These are phyloP conservation scores for Neopelma chrysocephalum DNA, from an alignment of 2,797 vertebrate species.

Conservation along the genomic window DNA sequence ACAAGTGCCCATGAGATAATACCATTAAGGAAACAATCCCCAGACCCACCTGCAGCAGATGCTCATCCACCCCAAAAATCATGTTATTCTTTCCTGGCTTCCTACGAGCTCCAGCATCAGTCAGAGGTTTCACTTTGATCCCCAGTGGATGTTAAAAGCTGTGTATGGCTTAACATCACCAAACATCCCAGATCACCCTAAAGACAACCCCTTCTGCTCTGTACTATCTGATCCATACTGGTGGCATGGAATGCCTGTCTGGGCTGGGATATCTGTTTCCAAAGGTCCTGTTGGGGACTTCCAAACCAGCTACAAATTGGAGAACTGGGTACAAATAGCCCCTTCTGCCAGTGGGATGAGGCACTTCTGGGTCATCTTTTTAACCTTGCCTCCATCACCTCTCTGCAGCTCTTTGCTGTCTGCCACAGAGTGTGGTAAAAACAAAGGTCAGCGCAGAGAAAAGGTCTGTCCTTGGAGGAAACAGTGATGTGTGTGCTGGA, in stretches of 20 bases:
- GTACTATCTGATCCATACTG: neutral
- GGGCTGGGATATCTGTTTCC: neutral
- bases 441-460: fast-evolving
- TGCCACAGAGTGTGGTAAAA: neutral
- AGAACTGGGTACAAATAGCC: neutral
- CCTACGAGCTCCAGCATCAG: neutral
- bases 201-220: neutral
- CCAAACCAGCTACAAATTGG: neutral
- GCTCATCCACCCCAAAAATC: neutral
- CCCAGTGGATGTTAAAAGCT: neutral
- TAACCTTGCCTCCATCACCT: neutral
- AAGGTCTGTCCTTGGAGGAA: neutral
- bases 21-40: neutral
- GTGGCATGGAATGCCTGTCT: neutral
- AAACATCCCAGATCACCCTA: neutral
- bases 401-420: neutral
- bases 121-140: neutral
- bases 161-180: neutral
- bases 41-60: neutral
- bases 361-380: neutral
- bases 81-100: neutral
- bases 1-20: neutral
- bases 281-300: neutral
- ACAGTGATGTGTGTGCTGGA: neutral
- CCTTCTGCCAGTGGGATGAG: neutral